Evolutionary conservation across 2,888 invertebrate species (phyloP), one percentile per base, ranked within the genome.

Genomic region (Nymphalis urticae): DNA sequence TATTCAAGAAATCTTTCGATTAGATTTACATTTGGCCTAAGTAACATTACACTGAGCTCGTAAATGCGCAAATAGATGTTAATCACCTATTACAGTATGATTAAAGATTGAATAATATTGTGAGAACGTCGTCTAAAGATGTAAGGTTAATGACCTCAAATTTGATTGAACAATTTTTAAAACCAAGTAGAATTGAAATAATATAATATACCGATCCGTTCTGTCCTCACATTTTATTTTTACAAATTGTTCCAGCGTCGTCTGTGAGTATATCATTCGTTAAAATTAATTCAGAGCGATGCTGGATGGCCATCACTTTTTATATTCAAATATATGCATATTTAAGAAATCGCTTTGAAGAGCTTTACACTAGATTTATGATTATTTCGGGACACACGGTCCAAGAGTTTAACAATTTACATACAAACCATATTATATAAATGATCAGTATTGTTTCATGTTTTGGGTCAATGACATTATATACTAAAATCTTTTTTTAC

Each of bases 291-390:
- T 85, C 84, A 81, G 81, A 79, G 75, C 56, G 80, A 80, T 77
- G 80, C 76, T 80, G 78, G 76, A 76, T 77, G 77, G 80, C 83
- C 85, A 91, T 92, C 84, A 90, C 90, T 91, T 90, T 83, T 73
- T 77, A 77, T 79, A 82, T 89, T 86, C 91, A 82, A 88, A 90
- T 92, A 90, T 90, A 92, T 90, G 85, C 87, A 89, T 88, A 89
- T 92, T 90, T 89, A 89, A 91, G 87, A 87, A 83, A 86, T 87
- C 82, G 80, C 91, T 92, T 92, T 92, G 92, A 92, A 88, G 86
- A 85, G 79, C 77, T 81, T 79, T 79, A 77, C 80, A 77, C 80
- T 85, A 86, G 85, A 90, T 90, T 89, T 88, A 89, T 86, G 74
- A 80, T 80, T 80, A 72, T 76, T 72, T 74, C 72, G 81, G 69